Percentiles rank a stretch among this genome's conserved stretches.
These are phyloP conservation scores for Diorhabda elongata DNA, from an alignment of 1,140 invertebrate genomes.

Conservation along the genomic window DNA sequence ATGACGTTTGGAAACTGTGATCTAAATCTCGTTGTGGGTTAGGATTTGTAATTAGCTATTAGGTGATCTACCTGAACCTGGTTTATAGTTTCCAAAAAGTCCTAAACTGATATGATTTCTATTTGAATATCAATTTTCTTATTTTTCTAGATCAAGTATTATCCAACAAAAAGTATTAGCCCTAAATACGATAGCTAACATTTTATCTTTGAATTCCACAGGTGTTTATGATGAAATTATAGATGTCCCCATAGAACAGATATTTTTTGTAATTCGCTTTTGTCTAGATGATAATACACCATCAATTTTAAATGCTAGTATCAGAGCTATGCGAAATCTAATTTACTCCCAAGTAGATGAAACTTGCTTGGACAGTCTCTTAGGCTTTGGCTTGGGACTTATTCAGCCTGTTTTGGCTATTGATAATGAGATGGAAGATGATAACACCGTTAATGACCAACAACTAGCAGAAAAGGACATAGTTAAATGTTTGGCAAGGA, in stretches of 20 bases:
- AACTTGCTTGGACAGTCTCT: constrained; percentile 63
- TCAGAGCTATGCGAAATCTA: constrained; percentile 69
- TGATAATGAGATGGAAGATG: constrained; percentile 58
- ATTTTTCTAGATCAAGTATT: constrained; percentile 57
- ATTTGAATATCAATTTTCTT: not conserved
- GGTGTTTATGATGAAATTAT: constrained; percentile 68
- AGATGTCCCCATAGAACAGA: constrained; percentile 60
- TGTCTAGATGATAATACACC: constrained; percentile 79
- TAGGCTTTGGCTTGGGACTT: constrained; percentile 62
- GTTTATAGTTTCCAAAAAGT: too few species aligned
- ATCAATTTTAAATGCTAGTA: constrained; percentile 64
- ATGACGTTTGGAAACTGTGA: too few species aligned
- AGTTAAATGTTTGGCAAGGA: constrained; percentile 67
- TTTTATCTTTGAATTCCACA: constrained; percentile 68
- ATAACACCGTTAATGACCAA: constrained; percentile 72
- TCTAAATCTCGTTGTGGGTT: too few species aligned
- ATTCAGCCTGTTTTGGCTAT: constrained; percentile 59
- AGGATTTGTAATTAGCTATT: too few species aligned
- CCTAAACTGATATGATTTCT: too few species aligned
- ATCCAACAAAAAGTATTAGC: constrained; percentile 76
- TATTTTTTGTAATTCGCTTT: constrained; percentile 78
- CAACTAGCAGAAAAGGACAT: constrained; percentile 76
- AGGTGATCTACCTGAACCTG: too few species aligned
- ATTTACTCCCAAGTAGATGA: constrained; percentile 75
- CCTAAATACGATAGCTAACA: constrained; percentile 71